phyloP scores from a whole-genome alignment of 2,888 invertebrate genomes.

The Hydriomena furcata region DNA sequence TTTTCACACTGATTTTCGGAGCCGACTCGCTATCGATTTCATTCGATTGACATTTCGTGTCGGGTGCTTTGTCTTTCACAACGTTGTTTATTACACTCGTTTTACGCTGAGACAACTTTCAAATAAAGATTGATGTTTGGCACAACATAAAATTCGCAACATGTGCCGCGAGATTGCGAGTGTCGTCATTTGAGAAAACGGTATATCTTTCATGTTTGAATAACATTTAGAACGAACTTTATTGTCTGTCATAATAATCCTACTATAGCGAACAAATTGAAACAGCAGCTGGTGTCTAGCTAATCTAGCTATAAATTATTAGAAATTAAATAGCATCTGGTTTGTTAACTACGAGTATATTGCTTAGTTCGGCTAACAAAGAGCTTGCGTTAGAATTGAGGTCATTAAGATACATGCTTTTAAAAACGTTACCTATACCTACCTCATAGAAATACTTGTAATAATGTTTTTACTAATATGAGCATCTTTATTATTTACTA shows the following conservation, averaged over 20 bases:
- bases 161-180: conserved; percentile 27
- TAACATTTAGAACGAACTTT: conserved; percentile 21
- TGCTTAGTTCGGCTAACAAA: too few relatives aligned
- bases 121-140: conserved; percentile 41
- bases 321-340: conserved; percentile 14
- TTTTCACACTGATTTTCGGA: conserved; percentile 30
- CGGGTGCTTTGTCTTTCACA: conserved; percentile 30
- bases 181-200: conserved; percentile 20
- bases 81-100: conserved; percentile 37
- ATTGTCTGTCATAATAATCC: conserved; percentile 17
- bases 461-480: not conserved
- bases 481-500: too few relatives aligned
- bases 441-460: not conserved
- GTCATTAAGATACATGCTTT: too few relatives aligned
- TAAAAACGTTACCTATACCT: too few relatives aligned
- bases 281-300: conserved; percentile 10
- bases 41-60: conserved; percentile 35
- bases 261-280: conserved; percentile 16
- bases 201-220: conserved; percentile 27
- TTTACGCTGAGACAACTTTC: conserved; percentile 38
- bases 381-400: not conserved
- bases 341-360: conserved; percentile 8
- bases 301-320: conserved; percentile 15
- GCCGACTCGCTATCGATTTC: conserved; percentile 32
- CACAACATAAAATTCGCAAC: conserved; percentile 31